Conservation (phyloP, 2,113 vertebrate species). For the Charadrius vociferus region DNA sequence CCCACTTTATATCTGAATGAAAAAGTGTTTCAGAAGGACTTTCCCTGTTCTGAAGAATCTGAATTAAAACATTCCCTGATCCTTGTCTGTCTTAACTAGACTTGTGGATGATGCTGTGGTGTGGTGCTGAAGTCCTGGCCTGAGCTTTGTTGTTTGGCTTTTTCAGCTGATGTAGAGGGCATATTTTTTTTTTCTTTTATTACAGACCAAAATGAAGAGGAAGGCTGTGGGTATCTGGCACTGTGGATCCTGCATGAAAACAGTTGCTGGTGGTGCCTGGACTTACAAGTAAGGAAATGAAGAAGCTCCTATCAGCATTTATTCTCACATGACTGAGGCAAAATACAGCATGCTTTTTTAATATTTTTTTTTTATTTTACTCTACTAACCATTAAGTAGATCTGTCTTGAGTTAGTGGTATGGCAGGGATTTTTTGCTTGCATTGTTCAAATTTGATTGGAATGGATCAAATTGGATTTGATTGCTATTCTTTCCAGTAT, state of each 20-base stretch:
- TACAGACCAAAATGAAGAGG: constrained; percentile 98
- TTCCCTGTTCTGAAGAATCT: background rate
- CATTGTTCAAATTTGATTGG: background rate
- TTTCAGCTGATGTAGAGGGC: background rate
- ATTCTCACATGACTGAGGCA: background rate
- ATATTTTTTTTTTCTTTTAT: background rate
- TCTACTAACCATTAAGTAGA: background rate
- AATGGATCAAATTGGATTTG: background rate
- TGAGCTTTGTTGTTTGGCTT: background rate
- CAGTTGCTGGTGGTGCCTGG: constrained; percentile 97
- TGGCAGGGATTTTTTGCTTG: fast-evolving
- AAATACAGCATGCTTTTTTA: background rate
- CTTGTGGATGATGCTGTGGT: background rate
- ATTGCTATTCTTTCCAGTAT: background rate
- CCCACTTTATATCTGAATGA: background rate
- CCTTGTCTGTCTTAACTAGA: background rate
- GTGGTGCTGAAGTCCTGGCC: background rate
- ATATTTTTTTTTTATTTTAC: background rate
- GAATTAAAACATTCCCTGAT: background rate
- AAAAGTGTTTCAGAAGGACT: background rate
- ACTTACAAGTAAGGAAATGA: constrained; percentile 90
- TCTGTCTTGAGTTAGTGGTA: background rate
- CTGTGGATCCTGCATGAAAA: constrained; percentile 98
- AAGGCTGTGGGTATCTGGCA: constrained; percentile 98
- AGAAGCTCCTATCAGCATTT: background rate